These are phyloP conservation scores for Drosophila oshimai DNA, from an alignment of 1,140 invertebrate genomes.

Conservation along the genomic window DNA sequence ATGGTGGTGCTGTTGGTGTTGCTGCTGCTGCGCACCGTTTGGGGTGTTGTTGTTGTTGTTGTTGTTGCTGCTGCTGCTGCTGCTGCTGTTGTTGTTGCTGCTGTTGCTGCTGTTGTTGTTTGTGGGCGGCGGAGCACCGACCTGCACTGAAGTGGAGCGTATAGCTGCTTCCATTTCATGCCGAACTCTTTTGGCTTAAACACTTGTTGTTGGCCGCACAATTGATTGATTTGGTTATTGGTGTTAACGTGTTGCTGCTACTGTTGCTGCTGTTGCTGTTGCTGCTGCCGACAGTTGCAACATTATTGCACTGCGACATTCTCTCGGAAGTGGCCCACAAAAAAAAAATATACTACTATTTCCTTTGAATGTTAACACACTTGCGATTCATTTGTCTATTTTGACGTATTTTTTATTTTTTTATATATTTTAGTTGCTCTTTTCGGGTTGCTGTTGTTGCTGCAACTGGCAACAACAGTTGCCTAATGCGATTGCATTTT, in stretches of 20 bases:
- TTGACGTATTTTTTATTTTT: not conserved
- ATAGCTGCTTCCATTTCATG: conserved; percentile 83
- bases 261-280: conserved; percentile 38
- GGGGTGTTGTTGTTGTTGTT: conserved; percentile 54
- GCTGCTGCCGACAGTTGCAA: conserved; percentile 46
- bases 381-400: not conserved
- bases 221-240: conserved; percentile 23
- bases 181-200: conserved; percentile 82
- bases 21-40: conserved; percentile 71
- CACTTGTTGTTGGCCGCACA: conserved; percentile 77
- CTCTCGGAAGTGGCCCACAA: conserved; percentile 37
- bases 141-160: conserved; percentile 83
- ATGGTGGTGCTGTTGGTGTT: conserved; percentile 65
- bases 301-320: conserved; percentile 72
- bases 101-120: conserved; percentile 68
- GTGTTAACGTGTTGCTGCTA: conserved; percentile 18
- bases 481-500: conserved; percentile 6
- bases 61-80: conserved; percentile 28
- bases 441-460: conserved; percentile 13
- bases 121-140: conserved; percentile 82
- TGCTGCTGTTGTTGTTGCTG: conserved; percentile 49
- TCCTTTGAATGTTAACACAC: not conserved
- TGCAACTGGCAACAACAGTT: conserved; percentile 21
- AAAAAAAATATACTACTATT: conserved; percentile 3
- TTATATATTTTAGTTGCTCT: not conserved